Conservation (phyloP, 2,888 invertebrate genomes). For the Volucella zonaria region DNA sequence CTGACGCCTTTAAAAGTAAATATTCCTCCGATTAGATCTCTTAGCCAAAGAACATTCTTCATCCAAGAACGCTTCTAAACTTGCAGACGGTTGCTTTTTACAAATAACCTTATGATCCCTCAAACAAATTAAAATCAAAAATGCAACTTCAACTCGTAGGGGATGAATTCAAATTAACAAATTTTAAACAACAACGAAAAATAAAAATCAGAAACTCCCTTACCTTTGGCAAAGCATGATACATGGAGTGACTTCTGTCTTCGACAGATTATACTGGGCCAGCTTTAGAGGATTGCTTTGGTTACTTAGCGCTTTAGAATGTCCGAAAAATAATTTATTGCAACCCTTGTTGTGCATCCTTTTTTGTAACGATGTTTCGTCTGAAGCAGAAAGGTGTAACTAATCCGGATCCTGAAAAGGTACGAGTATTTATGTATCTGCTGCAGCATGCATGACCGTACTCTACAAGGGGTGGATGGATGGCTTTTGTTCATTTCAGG, state of each 20-base stretch:
- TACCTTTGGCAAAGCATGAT: not conserved
- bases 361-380: constrained; percentile 41
- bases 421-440: constrained; percentile 32
- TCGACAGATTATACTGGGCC: constrained; percentile 36
- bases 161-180: not conserved
- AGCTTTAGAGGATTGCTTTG: constrained; percentile 35
- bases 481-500: constrained; percentile 41
- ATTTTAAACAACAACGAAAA: not conserved
- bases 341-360: constrained; percentile 51
- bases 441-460: constrained; percentile 37
- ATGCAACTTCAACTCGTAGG: not conserved
- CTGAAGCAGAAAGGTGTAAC: constrained; percentile 72
- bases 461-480: constrained; percentile 19
- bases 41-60: too few species aligned
- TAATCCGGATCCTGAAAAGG: constrained; percentile 64
- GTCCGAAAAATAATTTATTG: constrained; percentile 58
- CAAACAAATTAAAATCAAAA: not conserved
- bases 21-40: too few species aligned
- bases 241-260: constrained; percentile 41
- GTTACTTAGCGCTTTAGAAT: constrained; percentile 37
- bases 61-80: too few species aligned
- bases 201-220: constrained; percentile 36
- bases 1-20: too few species aligned
- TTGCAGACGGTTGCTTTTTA: too few species aligned
- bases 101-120: too few species aligned